These are phyloP conservation scores for Sebastes taczanowskii DNA, from an alignment of 2,797 vertebrate genomes.

Conservation along the genomic window DNA sequence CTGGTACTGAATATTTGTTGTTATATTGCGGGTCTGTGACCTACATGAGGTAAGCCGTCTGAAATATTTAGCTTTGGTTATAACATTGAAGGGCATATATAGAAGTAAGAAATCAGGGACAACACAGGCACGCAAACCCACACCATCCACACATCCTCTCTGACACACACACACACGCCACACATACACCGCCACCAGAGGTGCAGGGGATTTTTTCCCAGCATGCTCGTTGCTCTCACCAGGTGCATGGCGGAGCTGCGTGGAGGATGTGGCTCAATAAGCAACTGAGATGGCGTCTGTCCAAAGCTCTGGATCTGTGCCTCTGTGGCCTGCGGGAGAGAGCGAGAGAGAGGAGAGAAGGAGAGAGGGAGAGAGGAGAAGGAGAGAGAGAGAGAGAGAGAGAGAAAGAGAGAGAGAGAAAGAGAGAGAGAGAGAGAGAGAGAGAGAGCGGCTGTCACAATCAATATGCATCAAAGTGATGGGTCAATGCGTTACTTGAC, in stretches of 20 bases:
- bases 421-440: slow-evolving; percentile 70
- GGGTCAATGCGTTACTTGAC: slow-evolving; percentile 93
- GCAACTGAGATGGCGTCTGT: slow-evolving; percentile 99
- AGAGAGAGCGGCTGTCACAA: slow-evolving; percentile 88
- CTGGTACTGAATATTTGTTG: slow-evolving; percentile 9
- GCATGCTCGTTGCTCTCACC: slow-evolving; percentile 87
- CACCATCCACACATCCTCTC: slow-evolving; percentile 24
- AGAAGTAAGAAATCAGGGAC: background rate
- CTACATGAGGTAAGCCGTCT: slow-evolving; percentile 31
- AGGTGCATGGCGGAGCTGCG: slow-evolving; percentile 99
- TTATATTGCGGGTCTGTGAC: slow-evolving; percentile 29
- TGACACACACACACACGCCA: background rate
- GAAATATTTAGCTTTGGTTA: slow-evolving; percentile 40
- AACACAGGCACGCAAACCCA: slow-evolving; percentile 17
- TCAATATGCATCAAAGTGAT: slow-evolving; percentile 92
- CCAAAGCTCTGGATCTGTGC: slow-evolving; percentile 97
- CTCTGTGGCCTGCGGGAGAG: slow-evolving; percentile 93
- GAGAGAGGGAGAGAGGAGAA: slow-evolving; percentile 51
- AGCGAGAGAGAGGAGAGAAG: slow-evolving; percentile 33
- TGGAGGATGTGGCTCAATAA: slow-evolving; percentile 99
- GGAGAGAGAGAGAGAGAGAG: slow-evolving; percentile 28
- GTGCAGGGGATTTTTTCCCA: slow-evolving; percentile 72
- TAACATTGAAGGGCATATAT: slow-evolving; percentile 5
- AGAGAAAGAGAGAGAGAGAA: slow-evolving; percentile 57
- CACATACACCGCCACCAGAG: slow-evolving; percentile 35